Evolutionary conservation across 2,888 invertebrate genomes (phyloP), one percentile per base, ranked within the genome.

Genomic region (Uloborus plumipes): DNA sequence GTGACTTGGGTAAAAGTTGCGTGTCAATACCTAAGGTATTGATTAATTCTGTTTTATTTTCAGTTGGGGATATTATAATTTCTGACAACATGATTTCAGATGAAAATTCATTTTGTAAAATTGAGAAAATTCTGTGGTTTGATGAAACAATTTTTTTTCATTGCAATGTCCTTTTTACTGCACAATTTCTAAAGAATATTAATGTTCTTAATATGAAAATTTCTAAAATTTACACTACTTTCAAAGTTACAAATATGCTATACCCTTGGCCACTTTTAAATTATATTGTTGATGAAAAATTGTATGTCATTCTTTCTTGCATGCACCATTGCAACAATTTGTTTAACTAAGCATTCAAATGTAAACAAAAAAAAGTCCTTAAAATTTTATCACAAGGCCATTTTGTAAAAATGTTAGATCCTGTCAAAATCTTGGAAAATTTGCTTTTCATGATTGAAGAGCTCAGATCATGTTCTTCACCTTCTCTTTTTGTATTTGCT

Each of bases 61-160:
- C 50, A 20, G 22, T 51, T 14, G 53, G 49, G 7, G 67, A 67
- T 20, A 51, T 67, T 50, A 22, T 67, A 14, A 16, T 50, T 50
- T 18, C 67, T 1, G 18, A 51, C n/a, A 67, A 15, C 18, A n/a
- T 50, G 18, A 18, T n/a, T 50, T 49, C 67, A 50, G 67, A 67
- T 18, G 50, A 50, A 50, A 58, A n/a, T 58, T 67, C 67, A 22
- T 67, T 67, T 67, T 67, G 13, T 13, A 67, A 51, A 67, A 67
- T 50, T 67, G 53, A 50, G 18, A 67, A 50, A 51, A 67, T 67
- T 26, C 11, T 62, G 9, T 9, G 7, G 4, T 62, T 62, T 62
- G 11, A 31, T 20, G 26, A 58, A 2, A 58, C 15, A 20, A 22
- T 58, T 58, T 58, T 20, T 18, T 58, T 58, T 58, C n/a, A 58